Conservation (phyloP, 2,113 vertebrate species). For the Hippocampus abdominalis region DNA sequence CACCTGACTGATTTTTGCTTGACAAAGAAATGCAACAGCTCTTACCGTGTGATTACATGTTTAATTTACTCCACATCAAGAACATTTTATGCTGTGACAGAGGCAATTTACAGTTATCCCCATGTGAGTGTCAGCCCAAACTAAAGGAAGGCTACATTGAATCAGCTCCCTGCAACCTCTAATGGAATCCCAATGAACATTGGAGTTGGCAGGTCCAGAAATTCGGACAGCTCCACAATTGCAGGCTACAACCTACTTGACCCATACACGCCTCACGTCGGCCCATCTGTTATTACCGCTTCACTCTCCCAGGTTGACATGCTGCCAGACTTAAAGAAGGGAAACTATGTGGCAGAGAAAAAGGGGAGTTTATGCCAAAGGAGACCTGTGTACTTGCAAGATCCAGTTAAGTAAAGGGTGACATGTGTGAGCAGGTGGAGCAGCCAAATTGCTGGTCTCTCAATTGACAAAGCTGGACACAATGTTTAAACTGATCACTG, state of each 20-base stretch:
- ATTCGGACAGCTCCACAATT: slow-evolving; percentile 66
- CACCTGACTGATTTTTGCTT: too few species aligned
- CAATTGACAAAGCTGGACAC: slow-evolving; percentile 68
- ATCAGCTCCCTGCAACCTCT: slow-evolving; percentile 50
- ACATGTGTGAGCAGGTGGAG: neutral
- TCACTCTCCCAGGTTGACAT: slow-evolving; percentile 54
- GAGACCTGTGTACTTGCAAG: slow-evolving; percentile 56
- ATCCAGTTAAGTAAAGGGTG: slow-evolving; percentile 46
- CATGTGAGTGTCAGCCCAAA: slow-evolving; percentile 65
- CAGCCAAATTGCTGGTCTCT: slow-evolving; percentile 58
- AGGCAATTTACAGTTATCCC: slow-evolving; percentile 72
- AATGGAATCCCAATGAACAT: slow-evolving; percentile 76
- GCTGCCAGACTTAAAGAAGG: slow-evolving; percentile 26
- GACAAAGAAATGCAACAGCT: slow-evolving; percentile 26
- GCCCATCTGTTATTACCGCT: slow-evolving; percentile 66
- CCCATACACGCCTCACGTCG: slow-evolving; percentile 48
- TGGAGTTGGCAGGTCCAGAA: slow-evolving; percentile 40
- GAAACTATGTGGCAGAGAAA: slow-evolving; percentile 23
- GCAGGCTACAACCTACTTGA: slow-evolving; percentile 54
- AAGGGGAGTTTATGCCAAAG: slow-evolving; percentile 60
- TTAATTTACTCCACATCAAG: slow-evolving; percentile 74
- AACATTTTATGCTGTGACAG: slow-evolving; percentile 69
- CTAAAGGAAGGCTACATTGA: slow-evolving; percentile 44
- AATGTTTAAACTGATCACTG: slow-evolving; percentile 71
- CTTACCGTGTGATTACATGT: slow-evolving; percentile 71